Conservation (phyloP, 2,797 vertebrate species). For the Hydrolagus colliei region DNA sequence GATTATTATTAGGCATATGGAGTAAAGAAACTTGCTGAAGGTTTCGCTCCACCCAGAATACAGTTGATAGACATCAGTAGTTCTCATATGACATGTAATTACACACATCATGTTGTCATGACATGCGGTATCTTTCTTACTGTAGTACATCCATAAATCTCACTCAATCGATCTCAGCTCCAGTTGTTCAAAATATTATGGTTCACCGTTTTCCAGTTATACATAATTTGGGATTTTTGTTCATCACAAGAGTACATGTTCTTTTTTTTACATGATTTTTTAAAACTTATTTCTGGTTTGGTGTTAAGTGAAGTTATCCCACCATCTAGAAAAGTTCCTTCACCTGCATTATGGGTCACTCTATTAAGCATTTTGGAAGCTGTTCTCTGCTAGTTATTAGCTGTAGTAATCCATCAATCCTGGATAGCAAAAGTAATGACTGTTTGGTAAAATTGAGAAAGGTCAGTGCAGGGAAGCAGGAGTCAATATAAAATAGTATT, state of each 20-base stretch:
- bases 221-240: neutral
- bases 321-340: neutral
- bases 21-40: too few species aligned
- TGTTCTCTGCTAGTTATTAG: neutral
- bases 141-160: neutral
- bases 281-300: neutral
- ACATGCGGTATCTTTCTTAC: too few species aligned
- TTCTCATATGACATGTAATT: too few species aligned
- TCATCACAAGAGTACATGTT: neutral
- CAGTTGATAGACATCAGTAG: too few species aligned
- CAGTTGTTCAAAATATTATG: neutral
- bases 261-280: neutral
- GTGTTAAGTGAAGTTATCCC: neutral
- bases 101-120: too few species aligned
- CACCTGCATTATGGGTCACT: neutral
- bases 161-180: neutral
- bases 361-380: neutral
- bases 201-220: neutral
- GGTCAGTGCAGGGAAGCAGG: neutral
- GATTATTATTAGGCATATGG: too few species aligned
- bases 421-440: neutral
- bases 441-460: neutral
- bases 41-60: too few species aligned
- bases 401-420: neutral
- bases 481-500: neutral